A percentile compares a stretch with the other conserved stretches of the same genome.
Evolutionary conservation across 2,888 invertebrate genomes (phyloP).

Genomic region (Lumbricus terrestris): DNA sequence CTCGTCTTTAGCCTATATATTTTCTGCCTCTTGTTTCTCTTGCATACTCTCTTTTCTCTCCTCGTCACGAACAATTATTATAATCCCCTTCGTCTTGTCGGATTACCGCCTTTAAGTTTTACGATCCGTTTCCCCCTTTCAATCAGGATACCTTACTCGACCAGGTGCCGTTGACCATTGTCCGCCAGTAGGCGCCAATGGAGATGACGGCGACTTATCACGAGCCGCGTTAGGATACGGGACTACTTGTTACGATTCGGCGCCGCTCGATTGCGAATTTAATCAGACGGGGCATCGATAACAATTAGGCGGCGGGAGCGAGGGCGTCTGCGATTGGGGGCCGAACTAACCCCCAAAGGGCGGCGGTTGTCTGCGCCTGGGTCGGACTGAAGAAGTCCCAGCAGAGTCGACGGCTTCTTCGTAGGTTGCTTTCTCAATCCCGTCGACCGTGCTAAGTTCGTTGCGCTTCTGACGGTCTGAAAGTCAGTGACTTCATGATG

Average conservation of each 20-base stretch:
- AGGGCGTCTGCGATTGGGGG: not conserved
- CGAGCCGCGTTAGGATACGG: not conserved
- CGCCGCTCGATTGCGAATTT: not conserved
- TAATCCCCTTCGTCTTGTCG: not conserved
- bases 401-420: constrained; percentile 3
- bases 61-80: not conserved
- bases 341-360: not conserved
- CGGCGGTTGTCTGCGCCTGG: not conserved
- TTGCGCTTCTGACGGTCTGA: not conserved
- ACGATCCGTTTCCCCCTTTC: not conserved
- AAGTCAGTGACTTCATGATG: not conserved
- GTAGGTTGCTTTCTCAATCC: not conserved
- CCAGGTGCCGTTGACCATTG: not conserved
- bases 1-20: not conserved
- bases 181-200: not conserved
- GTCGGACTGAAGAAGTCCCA: not conserved
- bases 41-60: not conserved
- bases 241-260: not conserved
- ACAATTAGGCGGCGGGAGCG: not conserved
- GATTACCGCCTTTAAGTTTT: not conserved
- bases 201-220: not conserved
- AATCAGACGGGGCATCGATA: constrained; percentile 3
- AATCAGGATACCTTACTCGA: not conserved
- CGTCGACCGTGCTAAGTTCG: not conserved
- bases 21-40: not conserved